Base-by-base conservation (phyloP, 35 echinoderm and acorn worm species). In the Ophioderma brevispina region DNA sequence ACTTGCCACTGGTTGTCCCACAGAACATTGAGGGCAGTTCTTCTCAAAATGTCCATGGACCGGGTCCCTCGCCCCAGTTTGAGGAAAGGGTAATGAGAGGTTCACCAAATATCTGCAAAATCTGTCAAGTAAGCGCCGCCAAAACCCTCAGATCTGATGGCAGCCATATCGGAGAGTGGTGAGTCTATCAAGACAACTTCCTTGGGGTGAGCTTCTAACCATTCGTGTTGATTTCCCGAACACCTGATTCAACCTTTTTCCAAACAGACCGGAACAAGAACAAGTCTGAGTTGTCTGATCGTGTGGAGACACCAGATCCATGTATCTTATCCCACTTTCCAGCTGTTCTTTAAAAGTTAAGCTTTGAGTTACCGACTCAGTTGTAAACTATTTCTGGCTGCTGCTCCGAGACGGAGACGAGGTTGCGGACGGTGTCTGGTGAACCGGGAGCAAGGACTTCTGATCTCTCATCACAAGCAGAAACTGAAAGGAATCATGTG, bases 351-450 rank as follows among this genome's bases (percentile, higher is more conserved):
- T 89, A 75, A 95, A 89, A 55, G 85, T 92, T 32, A 95, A 64
- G 32, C 76, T 76, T 49, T 95, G 94, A n/a, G 89, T 95, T 35
- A 88, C 76, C 36, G 81, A 88, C 94, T n/a, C 94, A 95, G 36
- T 75, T 95, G 85, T 85, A 42, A 50, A 95, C 86, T 0, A 95
- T 89, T 39, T 95, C 85, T 91, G 39, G 94, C 94, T 30, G 81
- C 55, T 38, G 87, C 64, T 37, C 94, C 94, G 76, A 95, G 0
- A 91, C 64, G 6, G 89, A 84, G 0, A 95, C 90, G 0, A 95
- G 80, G 64, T 95, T 95, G 1, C 94, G 84, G 13, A 95, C 90
- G 28, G 94, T 95, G 85, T 95, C 94, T 59, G 94, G 94, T 33
- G 94, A 88, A 31, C 89, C 76, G n/a, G 94, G 77, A 31, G 94